Evolutionary conservation across 2,797 vertebrate genomes (phyloP).

Genomic region (Apogon talboti): DNA sequence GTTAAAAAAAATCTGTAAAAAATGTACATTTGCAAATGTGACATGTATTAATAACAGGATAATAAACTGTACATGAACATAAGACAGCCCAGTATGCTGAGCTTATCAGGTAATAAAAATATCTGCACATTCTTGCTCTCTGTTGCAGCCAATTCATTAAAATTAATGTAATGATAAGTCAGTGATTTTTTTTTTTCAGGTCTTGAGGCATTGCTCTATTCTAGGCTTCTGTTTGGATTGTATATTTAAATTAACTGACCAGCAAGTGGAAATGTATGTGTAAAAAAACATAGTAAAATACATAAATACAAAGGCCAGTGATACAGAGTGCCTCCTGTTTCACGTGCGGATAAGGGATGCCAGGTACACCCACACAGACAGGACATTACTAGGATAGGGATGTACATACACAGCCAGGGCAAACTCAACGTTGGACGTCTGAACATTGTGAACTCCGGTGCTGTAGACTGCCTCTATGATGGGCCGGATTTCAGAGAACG

Average conservation of each 20-base stretch:
- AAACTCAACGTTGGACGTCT: slow-evolving; percentile 90
- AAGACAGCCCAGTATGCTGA: too few relatives aligned
- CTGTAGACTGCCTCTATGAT: slow-evolving; percentile 93
- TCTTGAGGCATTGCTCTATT: too few relatives aligned
- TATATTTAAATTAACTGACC: too few relatives aligned
- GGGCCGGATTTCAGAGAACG: slow-evolving; percentile 91
- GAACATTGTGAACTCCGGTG: slow-evolving; percentile 91
- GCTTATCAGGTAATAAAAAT: too few relatives aligned
- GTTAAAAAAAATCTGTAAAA: neutral
- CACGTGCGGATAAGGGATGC: slow-evolving; percentile 90
- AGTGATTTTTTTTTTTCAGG: too few relatives aligned
- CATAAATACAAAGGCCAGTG: neutral
- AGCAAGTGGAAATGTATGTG: neutral
- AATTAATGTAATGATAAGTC: too few relatives aligned
- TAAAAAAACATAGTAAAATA: neutral
- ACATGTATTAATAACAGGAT: too few relatives aligned
- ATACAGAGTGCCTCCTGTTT: slow-evolving; percentile 22
- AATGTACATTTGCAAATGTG: too few relatives aligned
- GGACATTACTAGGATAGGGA: slow-evolving; percentile 91
- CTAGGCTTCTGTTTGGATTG: too few relatives aligned
- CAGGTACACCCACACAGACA: slow-evolving; percentile 96
- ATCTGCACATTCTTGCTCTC: too few relatives aligned
- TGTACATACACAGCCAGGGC: slow-evolving; percentile 94
- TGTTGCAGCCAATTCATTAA: too few relatives aligned
- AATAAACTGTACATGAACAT: too few relatives aligned